phyloP scores from a whole-genome alignment of 2,797 vertebrate genomes.

The Garrulus glandarius region DNA sequence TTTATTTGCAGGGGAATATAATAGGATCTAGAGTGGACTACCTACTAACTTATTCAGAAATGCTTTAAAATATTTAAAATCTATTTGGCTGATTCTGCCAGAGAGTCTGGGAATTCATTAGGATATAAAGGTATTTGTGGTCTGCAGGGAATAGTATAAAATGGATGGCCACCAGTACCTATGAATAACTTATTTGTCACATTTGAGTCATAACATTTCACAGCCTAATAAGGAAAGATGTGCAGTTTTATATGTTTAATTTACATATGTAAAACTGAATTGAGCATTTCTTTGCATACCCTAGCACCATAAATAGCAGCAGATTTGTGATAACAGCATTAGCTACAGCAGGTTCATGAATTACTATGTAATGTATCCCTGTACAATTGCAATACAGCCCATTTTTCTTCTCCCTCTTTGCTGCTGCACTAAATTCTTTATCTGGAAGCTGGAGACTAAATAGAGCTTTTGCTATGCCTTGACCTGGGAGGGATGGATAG shows the following conservation, averaged over 20 bases:
- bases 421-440: not conserved
- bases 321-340: constrained; percentile 40
- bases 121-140: not conserved
- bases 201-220: constrained; percentile 57
- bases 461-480: not conserved
- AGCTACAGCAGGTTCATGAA: constrained; percentile 36
- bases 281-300: not conserved
- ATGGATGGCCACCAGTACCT: not conserved
- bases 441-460: not conserved
- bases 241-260: constrained; percentile 41
- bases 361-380: not conserved
- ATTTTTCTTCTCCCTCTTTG: constrained; percentile 16
- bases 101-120: constrained; percentile 6
- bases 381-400: not conserved
- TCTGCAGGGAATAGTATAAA: constrained; percentile 23
- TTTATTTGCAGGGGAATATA: not conserved
- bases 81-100: not conserved
- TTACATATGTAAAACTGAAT: constrained; percentile 53
- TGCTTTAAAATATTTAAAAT: constrained; percentile 38
- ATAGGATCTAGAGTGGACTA: not conserved
- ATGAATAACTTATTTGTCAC: constrained; percentile 44
- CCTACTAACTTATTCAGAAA: not conserved
- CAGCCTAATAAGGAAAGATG: constrained; percentile 59
- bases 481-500: not conserved
- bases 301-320: not conserved